Evolutionary conservation across 2,113 vertebrate genomes (phyloP), one percentile per base, ranked within the genome.

Genomic region (Seriola quinqueradiata): DNA sequence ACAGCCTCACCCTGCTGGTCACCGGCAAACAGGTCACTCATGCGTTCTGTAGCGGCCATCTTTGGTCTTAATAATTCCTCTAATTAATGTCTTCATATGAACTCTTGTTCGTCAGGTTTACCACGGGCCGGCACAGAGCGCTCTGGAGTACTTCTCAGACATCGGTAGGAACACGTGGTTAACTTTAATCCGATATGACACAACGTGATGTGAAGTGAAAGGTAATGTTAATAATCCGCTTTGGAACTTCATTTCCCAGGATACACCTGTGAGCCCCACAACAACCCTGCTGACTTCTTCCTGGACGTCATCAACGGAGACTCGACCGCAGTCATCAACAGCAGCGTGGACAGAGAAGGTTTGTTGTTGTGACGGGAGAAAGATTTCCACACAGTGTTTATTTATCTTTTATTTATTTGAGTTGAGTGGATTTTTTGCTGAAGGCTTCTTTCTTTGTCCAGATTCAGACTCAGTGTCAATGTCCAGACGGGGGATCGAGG

Each of bases 221-320:
- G 0, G 0, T 9, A 40, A 63, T 2, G 40, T 1, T 0, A 40
- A 13, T 71, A 13, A 52, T 3, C 54, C 1, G 0, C 5, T 54
- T 9, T 75, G 25, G 25, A 59, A 36, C 73, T 57, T 14, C 17
- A 28, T 91, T 85, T 89, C 71, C 85, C 84, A 99, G 98, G 98
- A 40, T 97, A 97, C 70, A 92, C 77, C 19, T 99, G 98, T 38
- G 97, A 99, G 86, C 84, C 96, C 0, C 97, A 96, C 90, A 99
- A 99, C 92, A 99, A 99, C 81, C 98, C 98, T 0, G 97, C 98
- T 0, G 98, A 99, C 90, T 99, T 99, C 70, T 99, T 99, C 89
- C 92, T 99, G 83, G 98, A 99, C 0, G 21, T 99, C 78, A 97
- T 99, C 68, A 99, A 99, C 0, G 97, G 98, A 80, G 97, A 99